Evolutionary conservation across 2,797 vertebrate genomes (phyloP).

Genomic region (Dromococcyx pavoninus): DNA sequence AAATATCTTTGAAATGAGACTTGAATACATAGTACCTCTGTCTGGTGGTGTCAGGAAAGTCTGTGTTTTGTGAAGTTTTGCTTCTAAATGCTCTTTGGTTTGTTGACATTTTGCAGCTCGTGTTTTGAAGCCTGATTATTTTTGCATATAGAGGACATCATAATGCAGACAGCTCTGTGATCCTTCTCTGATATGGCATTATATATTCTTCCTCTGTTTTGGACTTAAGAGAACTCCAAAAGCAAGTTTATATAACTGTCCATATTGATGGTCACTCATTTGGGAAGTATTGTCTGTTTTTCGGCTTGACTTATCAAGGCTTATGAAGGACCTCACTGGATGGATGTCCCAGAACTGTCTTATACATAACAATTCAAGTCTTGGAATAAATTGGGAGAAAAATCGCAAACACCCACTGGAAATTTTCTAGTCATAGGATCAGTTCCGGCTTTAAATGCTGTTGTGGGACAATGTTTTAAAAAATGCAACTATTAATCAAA

Average conservation of each 20-base stretch:
- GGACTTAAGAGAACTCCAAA: neutral
- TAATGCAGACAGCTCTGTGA: neutral
- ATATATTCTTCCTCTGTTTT: neutral
- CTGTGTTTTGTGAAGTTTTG: neutral
- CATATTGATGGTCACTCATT: neutral
- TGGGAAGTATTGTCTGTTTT: neutral
- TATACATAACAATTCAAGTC: neutral
- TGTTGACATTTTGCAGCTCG: neutral
- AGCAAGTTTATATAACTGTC: neutral
- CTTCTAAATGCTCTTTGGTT: neutral
- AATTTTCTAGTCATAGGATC: constrained; percentile 29
- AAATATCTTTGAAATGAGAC: neutral
- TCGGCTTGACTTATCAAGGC: neutral
- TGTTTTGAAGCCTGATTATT: constrained; percentile 10
- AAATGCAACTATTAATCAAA: neutral
- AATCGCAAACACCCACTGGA: constrained; percentile 26
- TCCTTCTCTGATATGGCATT: neutral
- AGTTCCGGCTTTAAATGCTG: neutral
- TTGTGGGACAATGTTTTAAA: neutral
- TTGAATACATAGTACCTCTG: neutral
- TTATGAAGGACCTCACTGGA: neutral
- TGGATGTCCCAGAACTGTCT: constrained; percentile 52
- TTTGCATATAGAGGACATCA: neutral
- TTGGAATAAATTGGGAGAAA: constrained; percentile 30
- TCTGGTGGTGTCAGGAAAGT: neutral